These are phyloP conservation scores for Gastrophysa polygoni DNA, from an alignment of 2,888 invertebrate species.

Conservation along the genomic window DNA sequence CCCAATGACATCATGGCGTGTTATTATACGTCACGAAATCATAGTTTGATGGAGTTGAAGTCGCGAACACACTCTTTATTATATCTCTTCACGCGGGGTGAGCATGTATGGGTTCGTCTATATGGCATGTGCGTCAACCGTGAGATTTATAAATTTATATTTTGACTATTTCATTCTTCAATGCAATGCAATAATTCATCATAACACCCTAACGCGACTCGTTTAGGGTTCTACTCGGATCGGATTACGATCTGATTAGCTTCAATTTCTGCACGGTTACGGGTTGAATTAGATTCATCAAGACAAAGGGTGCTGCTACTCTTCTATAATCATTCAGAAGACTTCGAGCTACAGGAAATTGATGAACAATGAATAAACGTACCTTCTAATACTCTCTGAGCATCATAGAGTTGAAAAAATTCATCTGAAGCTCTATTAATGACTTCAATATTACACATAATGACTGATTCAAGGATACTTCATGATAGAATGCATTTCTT, in stretches of 20 bases:
- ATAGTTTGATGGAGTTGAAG: slow-evolving; percentile 46
- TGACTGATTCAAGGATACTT: too few species aligned
- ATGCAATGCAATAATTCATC: slow-evolving; percentile 57
- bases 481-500: too few species aligned
- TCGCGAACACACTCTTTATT: slow-evolving; percentile 56
- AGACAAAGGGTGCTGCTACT: neutral
- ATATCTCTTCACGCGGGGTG: slow-evolving; percentile 55
- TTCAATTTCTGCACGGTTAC: slow-evolving; percentile 14
- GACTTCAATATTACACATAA: too few species aligned
- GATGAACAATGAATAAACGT: too few species aligned
- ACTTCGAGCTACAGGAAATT: too few species aligned
- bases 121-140: slow-evolving; percentile 50
- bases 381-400: too few species aligned
- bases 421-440: too few species aligned
- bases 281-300: neutral
- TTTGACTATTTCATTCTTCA: slow-evolving; percentile 59
- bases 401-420: too few species aligned
- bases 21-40: slow-evolving; percentile 15
- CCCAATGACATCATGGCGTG: neutral
- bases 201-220: slow-evolving; percentile 41
- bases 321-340: neutral
- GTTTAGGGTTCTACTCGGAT: slow-evolving; percentile 38
- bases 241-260: slow-evolving; percentile 46
- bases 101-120: slow-evolving; percentile 48
- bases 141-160: slow-evolving; percentile 61